Conservation (phyloP, 2,113 vertebrate species). For the Varanus komodoensis region DNA sequence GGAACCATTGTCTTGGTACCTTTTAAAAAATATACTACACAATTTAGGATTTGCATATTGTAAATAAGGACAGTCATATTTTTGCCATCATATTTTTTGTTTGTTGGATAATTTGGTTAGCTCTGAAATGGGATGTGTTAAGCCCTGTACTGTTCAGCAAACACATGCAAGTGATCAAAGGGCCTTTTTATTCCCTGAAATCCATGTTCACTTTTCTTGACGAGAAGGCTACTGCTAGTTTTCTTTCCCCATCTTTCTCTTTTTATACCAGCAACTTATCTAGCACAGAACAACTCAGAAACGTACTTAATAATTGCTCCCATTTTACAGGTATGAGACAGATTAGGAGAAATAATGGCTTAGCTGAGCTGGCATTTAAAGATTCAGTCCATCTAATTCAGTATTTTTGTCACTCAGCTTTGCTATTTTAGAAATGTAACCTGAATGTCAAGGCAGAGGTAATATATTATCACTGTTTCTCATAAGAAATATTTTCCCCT, state of each 20-base stretch:
- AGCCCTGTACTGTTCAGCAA: neutral
- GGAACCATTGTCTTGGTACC: neutral
- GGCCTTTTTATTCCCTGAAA: neutral
- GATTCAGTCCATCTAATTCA: neutral
- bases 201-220: neutral
- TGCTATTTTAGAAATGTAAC: neutral
- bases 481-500: slow-evolving; percentile 5
- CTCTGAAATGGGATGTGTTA: neutral
- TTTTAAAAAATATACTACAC: neutral
- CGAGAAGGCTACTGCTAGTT: neutral
- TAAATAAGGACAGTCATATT: neutral
- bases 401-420: neutral
- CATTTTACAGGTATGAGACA: neutral
- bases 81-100: neutral
- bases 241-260: neutral
- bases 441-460: neutral
- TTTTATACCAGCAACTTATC: neutral
- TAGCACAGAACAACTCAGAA: neutral
- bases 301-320: neutral
- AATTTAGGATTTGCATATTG: neutral
- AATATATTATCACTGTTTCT: neutral
- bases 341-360: neutral
- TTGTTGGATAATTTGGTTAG: neutral
- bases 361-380: neutral
- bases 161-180: neutral